Evolutionary conservation across 2,888 invertebrate species (phyloP), one percentile per base, ranked within the genome.

Genomic region (Tetropium fuscum): DNA sequence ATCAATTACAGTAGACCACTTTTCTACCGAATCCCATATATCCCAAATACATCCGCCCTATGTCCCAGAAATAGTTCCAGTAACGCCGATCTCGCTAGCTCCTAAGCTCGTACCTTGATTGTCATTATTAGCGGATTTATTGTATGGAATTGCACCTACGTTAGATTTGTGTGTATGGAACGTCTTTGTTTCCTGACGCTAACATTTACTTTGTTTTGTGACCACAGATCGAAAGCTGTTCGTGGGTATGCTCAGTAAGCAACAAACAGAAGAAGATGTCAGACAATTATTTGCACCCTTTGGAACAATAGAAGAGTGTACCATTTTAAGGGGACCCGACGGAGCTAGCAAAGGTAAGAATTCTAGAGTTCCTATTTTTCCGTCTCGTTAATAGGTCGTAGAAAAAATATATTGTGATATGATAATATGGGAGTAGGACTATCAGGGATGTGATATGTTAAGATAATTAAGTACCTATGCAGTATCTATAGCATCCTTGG

Each of bases 191-290:
- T 43, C 25, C 32, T 18, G 15, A 15, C 3, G 10, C 45, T 45
- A 30, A 58, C 40, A 32, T 48, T 20, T 15, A 30, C 30, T 80
- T 77, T 81, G 78, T 79, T 74, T 74, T 71, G 67, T 74, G 63
- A 68, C 63, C 74, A 88, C 94, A 93, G 98, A 98, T 90, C 92
- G 98, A 86, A 98, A 98, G 90, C 92, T 98, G 88, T 99, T 99
- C 90, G 97, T 95, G 87, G 98, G 98, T 83, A 99, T 99, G 98
- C 94, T 99, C 85, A 97, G 97, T 87, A 99, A 99, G 88, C 97
- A 97, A 87, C 98, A 98, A 85, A 93, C 94, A 77, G 94, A 99
- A 88, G 98, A 98, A 83, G 98, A 97, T 91, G 95, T 97, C 79
- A 91, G 95, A 84, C 94, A 94, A 86, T 87, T 97, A 83, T 97